phyloP scores from a whole-genome alignment of 92 coral and sea anemone species.

The Umimayanthus chanpuru region DNA sequence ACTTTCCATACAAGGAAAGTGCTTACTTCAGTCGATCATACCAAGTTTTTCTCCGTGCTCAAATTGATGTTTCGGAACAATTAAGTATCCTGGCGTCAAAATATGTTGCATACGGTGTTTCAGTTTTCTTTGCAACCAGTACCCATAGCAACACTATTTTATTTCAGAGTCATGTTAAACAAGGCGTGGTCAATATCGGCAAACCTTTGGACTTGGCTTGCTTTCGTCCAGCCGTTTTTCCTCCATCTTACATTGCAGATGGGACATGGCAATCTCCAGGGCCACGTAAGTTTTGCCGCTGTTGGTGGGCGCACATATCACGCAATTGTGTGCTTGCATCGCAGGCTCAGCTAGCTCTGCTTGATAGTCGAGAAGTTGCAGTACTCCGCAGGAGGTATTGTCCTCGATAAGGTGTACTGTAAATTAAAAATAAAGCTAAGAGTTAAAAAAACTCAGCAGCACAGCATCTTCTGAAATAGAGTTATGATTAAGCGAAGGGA shows the following conservation, averaged over 20 bases:
- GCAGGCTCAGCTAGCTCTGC: constrained; percentile 55
- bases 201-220: constrained; percentile 21
- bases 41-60: too few relatives aligned
- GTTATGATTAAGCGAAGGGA: too few relatives aligned
- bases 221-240: background rate
- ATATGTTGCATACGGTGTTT: too few relatives aligned
- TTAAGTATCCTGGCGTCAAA: too few relatives aligned
- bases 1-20: too few relatives aligned
- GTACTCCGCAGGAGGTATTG: constrained; percentile 15
- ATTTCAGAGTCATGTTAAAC: too few relatives aligned
- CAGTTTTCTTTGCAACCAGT: too few relatives aligned
- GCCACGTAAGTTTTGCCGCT: constrained; percentile 65
- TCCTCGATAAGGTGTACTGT: constrained; percentile 32
- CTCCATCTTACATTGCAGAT: constrained; percentile 3
- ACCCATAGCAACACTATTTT: too few relatives aligned
- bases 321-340: constrained; percentile 36
- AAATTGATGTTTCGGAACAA: too few relatives aligned
- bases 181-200: too few relatives aligned
- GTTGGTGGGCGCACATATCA: constrained; percentile 60
- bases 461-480: too few relatives aligned
- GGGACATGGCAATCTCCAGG: constrained; percentile 31
- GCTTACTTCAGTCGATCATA: too few relatives aligned
- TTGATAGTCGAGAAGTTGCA: constrained; percentile 31
- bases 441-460: background rate
- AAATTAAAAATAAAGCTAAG: background rate